Percentiles rank a stretch among this genome's conserved stretches.
Evolutionary conservation across 2,113 vertebrate species (phyloP).

Genomic region (Scomber scombrus): DNA sequence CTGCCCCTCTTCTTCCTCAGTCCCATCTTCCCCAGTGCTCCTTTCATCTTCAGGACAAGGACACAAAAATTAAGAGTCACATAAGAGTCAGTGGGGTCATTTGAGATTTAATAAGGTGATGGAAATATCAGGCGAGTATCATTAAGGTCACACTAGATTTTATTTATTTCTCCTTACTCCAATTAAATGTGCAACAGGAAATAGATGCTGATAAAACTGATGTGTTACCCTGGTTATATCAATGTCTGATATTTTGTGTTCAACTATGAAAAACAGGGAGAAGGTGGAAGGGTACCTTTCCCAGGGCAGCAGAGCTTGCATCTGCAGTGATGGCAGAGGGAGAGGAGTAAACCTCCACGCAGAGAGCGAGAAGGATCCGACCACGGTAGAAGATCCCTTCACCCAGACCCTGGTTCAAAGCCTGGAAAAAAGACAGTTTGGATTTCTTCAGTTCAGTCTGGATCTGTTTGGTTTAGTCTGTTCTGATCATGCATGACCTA

Average conservation of each 20-base stretch:
- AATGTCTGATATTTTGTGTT: background rate
- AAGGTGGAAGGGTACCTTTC: slow-evolving; percentile 54
- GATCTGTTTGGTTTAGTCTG: background rate
- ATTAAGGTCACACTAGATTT: background rate
- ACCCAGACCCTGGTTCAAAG: slow-evolving; percentile 91
- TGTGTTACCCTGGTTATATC: background rate
- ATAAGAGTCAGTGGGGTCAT: background rate
- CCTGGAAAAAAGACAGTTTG: slow-evolving; percentile 46
- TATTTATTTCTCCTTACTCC: background rate
- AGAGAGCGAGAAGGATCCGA: slow-evolving; percentile 88
- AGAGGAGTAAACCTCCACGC: slow-evolving; percentile 88
- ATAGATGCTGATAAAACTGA: background rate
- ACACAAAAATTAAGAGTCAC: background rate
- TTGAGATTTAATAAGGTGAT: background rate
- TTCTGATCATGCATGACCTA: background rate
- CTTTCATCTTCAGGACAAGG: slow-evolving; percentile 68
- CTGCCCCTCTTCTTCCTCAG: slow-evolving; percentile 89
- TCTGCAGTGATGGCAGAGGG: slow-evolving; percentile 66
- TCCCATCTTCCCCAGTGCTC: slow-evolving; percentile 82
- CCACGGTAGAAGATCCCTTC: slow-evolving; percentile 92
- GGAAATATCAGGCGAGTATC: background rate
- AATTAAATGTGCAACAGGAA: background rate
- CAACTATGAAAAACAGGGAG: background rate
- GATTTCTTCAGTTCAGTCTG: background rate
- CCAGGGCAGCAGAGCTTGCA: slow-evolving; percentile 61